These are phyloP conservation scores for Elephantulus edwardii DNA, from an alignment of 2,113 vertebrate genomes.

Conservation along the genomic window DNA sequence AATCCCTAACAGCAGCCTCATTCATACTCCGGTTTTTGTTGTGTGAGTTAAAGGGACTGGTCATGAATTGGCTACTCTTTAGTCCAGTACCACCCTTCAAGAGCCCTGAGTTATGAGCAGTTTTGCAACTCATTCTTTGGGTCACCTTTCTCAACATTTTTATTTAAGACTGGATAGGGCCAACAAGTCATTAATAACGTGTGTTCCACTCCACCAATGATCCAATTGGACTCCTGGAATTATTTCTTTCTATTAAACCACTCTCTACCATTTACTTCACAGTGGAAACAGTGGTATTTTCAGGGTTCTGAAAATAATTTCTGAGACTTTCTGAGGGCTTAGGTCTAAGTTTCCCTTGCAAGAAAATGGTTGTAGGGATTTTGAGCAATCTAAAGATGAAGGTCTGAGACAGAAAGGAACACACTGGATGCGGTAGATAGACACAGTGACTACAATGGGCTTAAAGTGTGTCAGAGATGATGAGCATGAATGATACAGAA, in stretches of 20 bases:
- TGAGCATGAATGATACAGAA: background rate
- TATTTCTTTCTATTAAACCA: background rate
- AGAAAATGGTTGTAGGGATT: background rate
- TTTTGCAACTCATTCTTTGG: background rate
- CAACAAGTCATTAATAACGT: background rate
- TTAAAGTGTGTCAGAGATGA: too few relatives aligned
- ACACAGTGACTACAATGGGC: too few relatives aligned
- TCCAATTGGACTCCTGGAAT: fast-evolving
- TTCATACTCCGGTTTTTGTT: background rate
- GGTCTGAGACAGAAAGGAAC: too few relatives aligned
- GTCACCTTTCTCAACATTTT: background rate
- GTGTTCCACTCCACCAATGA: background rate
- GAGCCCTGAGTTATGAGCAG: background rate
- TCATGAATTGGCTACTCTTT: background rate
- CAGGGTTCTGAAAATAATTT: background rate
- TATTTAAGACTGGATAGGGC: background rate
- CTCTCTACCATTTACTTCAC: background rate
- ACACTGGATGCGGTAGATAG: too few relatives aligned
- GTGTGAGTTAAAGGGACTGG: background rate
- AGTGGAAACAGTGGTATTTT: background rate
- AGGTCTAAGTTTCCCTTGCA: too few relatives aligned
- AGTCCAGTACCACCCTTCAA: background rate
- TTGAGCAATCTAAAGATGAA: too few relatives aligned
- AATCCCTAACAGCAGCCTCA: background rate
- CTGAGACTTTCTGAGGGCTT: background rate